Percentiles rank a stretch among this genome's conserved stretches.
Evolutionary conservation across 1,140 invertebrate genomes (phyloP).

Genomic region (Metaphire vulgaris): DNA sequence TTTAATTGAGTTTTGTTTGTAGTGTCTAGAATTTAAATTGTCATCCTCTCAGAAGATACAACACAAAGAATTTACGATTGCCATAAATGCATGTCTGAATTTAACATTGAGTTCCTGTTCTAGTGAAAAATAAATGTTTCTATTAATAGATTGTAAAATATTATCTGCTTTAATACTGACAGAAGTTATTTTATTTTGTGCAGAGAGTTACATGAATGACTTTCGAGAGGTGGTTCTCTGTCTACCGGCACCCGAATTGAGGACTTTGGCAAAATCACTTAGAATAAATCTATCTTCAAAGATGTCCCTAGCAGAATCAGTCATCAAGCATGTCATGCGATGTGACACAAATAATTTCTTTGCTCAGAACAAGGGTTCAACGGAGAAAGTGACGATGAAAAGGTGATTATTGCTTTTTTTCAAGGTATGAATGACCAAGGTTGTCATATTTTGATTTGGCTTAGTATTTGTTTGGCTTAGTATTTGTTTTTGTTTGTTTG

Average conservation of each 20-base stretch:
- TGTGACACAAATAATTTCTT: conserved; percentile 7
- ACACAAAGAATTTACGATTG: too few species aligned
- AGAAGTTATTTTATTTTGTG: conserved; percentile 30
- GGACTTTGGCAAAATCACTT: conserved; percentile 43
- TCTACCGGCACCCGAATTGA: conserved; percentile 44
- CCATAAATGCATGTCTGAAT: too few species aligned
- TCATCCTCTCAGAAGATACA: too few species aligned
- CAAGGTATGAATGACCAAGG: conserved; percentile 30
- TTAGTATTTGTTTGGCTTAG: too few species aligned
- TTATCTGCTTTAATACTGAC: too few species aligned
- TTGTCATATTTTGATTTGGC: too few species aligned
- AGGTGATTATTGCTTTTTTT: conserved; percentile 40
- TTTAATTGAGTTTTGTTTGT: too few species aligned
- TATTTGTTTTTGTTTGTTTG: too few species aligned
- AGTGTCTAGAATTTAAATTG: too few species aligned
- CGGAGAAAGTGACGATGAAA: conserved; percentile 32
- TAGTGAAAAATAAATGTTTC: too few species aligned
- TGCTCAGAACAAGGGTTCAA: conserved; percentile 6
- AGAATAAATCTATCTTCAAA: conserved; percentile 34
- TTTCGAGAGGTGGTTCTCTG: conserved; percentile 40
- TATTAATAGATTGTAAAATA: too few species aligned
- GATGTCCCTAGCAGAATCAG: conserved; percentile 36
- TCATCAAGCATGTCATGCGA: conserved; percentile 42
- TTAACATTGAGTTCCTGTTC: too few species aligned
- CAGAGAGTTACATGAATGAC: conserved; percentile 41